These are phyloP conservation scores for Pedicia rivosa DNA, from an alignment of 2,888 invertebrate genomes.

Conservation along the genomic window DNA sequence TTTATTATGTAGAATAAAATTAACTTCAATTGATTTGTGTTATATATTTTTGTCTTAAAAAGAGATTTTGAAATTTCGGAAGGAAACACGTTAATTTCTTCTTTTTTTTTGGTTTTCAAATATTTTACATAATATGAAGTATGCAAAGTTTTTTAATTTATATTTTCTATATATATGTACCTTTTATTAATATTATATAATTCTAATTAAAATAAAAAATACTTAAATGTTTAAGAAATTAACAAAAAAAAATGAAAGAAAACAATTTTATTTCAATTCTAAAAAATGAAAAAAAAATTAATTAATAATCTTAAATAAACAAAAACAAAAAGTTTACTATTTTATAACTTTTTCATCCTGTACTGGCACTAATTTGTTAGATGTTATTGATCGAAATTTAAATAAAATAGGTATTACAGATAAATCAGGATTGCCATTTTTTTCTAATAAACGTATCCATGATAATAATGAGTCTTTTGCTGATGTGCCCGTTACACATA, in stretches of 20 bases:
- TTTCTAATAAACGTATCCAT: conserved; percentile 72
- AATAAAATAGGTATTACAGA: conserved; percentile 71
- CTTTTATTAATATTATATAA: neutral
- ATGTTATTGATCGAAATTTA: conserved; percentile 48
- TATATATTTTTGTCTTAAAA: no score
- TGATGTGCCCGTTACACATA: conserved; percentile 84
- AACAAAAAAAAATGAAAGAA: neutral
- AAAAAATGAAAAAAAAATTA: conserved; percentile 1
- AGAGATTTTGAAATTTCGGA: no score
- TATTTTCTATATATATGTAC: neutral
- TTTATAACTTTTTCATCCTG: neutral
- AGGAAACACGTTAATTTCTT: no score
- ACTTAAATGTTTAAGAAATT: no score
- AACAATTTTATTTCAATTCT: conserved; percentile 1
- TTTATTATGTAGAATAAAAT: no score
- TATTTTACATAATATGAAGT: neutral
- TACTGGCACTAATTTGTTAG: no score
- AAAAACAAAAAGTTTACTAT: neutral
- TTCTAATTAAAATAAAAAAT: no score
- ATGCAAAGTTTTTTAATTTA: neutral
- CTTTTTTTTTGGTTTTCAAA: neutral
- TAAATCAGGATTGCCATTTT: conserved; percentile 54
- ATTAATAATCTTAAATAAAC: conserved; percentile 1
- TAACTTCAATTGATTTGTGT: no score
- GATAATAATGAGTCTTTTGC: conserved; percentile 83